Percentiles rank a stretch among this genome's conserved stretches.
Conservation (phyloP, 2,888 invertebrate genomes). For the Tribolium freemani region DNA sequence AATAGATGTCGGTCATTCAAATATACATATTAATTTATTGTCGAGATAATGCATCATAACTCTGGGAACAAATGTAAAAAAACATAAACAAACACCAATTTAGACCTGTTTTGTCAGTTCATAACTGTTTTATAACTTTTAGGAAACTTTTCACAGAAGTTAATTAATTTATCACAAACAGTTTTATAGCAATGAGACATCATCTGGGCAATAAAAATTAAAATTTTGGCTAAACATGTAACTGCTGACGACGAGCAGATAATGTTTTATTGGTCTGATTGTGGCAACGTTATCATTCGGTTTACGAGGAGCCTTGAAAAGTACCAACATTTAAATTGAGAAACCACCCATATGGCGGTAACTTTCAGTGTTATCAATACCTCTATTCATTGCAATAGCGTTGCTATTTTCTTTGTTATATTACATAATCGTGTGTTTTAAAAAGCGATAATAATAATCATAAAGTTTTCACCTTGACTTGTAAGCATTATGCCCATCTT, state of each 20-base stretch:
- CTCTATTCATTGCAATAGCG: neutral
- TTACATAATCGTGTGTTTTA: conserved; percentile 26
- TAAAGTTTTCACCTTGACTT: conserved; percentile 39
- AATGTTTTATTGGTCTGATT: neutral
- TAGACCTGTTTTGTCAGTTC: neutral
- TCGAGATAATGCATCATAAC: neutral
- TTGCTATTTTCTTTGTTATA: conserved; percentile 29
- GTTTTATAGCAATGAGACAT: conserved; percentile 1
- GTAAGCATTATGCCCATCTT: neutral
- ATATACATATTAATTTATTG: neutral
- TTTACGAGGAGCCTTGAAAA: conserved; percentile 2
- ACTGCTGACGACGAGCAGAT: conserved; percentile 2
- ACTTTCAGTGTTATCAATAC: neutral
- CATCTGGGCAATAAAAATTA: conserved; percentile 23
- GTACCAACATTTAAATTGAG: conserved; percentile 6
- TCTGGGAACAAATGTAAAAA: neutral
- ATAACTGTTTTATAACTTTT: neutral
- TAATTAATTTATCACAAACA: conserved; percentile 28
- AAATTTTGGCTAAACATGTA: conserved; percentile 12
- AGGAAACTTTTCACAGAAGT: conserved; percentile 9
- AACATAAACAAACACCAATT: conserved; percentile 2
- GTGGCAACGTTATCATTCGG: neutral
- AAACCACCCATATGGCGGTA: neutral
- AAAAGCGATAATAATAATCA: conserved; percentile 12
- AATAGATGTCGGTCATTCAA: neutral